Conservation (phyloP, 2,113 vertebrate species). For the Psilopogon haemacephalus region DNA sequence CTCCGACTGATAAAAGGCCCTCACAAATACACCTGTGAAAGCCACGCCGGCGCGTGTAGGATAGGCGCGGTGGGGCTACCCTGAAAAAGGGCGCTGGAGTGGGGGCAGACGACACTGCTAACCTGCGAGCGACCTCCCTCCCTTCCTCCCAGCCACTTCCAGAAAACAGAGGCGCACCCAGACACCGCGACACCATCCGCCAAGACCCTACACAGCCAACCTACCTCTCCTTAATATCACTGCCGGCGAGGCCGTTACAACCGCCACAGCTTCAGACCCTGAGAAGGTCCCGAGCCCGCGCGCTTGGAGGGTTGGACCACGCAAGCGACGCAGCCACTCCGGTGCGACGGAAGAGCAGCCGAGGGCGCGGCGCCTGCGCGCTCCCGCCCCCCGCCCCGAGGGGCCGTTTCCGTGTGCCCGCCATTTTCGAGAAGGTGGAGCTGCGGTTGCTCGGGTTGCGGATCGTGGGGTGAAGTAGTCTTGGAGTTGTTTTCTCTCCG, state of each 20-base stretch:
- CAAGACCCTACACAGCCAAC: too few species aligned
- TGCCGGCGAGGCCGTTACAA: not conserved
- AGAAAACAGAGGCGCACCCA: too few species aligned
- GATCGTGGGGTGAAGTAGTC: fast-evolving
- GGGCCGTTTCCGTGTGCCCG: not conserved
- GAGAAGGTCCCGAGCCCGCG: not conserved
- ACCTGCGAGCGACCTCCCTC: not conserved
- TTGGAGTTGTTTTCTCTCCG: fast-evolving
- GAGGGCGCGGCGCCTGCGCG: not conserved
- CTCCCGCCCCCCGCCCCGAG: not conserved
- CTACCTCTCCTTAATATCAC: not conserved
- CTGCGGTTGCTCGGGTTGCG: fast-evolving
- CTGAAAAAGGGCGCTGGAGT: too few species aligned
- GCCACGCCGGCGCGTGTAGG: not conserved
- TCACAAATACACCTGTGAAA: not conserved
- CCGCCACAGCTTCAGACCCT: fast-evolving
- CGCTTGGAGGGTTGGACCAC: fast-evolving
- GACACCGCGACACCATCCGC: fast-evolving
- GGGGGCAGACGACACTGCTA: not conserved
- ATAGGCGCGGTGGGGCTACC: too few species aligned
- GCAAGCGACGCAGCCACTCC: fast-evolving
- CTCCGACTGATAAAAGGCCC: not conserved
- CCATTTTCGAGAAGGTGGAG: not conserved
- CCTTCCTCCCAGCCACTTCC: not conserved
- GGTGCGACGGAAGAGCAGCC: not conserved